Conservation (phyloP, 1,140 invertebrate species). For the Hycleus cichorii region DNA sequence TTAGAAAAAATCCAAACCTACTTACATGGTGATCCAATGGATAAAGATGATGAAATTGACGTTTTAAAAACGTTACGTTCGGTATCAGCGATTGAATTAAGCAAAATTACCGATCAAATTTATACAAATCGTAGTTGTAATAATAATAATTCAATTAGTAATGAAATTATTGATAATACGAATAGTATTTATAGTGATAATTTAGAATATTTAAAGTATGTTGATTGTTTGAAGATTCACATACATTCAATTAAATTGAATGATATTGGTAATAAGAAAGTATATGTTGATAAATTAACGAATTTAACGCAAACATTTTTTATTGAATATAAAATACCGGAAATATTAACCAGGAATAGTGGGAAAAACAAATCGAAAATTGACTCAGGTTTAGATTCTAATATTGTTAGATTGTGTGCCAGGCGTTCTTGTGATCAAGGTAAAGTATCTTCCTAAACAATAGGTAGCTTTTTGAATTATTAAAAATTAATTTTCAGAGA, state of each 20-base stretch:
- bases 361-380: slow-evolving; percentile 29
- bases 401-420: slow-evolving; percentile 31
- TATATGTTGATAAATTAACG: slow-evolving; percentile 11
- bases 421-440: slow-evolving; percentile 22
- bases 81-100: slow-evolving; percentile 33
- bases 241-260: slow-evolving; percentile 33
- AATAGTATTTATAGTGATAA: too few species aligned
- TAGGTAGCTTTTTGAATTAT: not conserved
- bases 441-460: not conserved
- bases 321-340: slow-evolving; percentile 36
- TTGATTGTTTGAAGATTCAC: slow-evolving; percentile 31
- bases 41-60: slow-evolving; percentile 30
- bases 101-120: slow-evolving; percentile 23
- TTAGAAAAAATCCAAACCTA: slow-evolving; percentile 17
- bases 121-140: slow-evolving; percentile 27
- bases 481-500: not conserved
- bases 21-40: slow-evolving; percentile 34
- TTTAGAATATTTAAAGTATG: slow-evolving; percentile 25
- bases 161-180: not conserved
- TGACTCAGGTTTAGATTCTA: slow-evolving; percentile 27
- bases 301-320: slow-evolving; percentile 32
- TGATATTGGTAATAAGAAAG: slow-evolving; percentile 29
- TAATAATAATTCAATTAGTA: slow-evolving; percentile 3
- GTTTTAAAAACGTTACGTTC: slow-evolving; percentile 36
- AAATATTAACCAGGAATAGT: slow-evolving; percentile 18